Conservation (phyloP, 2,113 vertebrate genomes). For the Lynx canadensis region DNA sequence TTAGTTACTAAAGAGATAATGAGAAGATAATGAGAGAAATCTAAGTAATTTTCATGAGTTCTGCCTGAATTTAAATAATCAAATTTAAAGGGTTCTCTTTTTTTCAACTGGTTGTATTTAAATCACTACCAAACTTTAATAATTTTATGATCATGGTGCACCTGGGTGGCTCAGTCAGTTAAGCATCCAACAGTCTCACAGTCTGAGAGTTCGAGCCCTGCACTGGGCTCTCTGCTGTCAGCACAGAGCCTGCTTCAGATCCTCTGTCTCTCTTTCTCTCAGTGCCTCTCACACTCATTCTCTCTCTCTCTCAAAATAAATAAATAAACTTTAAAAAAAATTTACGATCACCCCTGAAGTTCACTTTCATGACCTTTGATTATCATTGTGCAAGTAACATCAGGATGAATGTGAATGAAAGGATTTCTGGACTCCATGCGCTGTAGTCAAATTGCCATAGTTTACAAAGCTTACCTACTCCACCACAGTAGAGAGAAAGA, state of each 20-base stretch:
- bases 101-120: background rate
- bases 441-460: background rate
- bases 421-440: background rate
- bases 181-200: too few relatives aligned
- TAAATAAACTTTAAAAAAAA: too few relatives aligned
- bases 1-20: background rate
- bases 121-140: slow-evolving; percentile 2
- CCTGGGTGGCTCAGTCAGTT: too few relatives aligned
- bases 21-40: background rate
- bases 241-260: too few relatives aligned
- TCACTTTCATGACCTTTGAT: background rate
- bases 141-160: background rate
- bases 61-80: background rate
- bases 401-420: background rate
- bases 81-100: slow-evolving; percentile 25
- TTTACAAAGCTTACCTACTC: background rate
- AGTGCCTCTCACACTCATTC: too few relatives aligned
- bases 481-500: background rate
- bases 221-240: too few relatives aligned
- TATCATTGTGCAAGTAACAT: background rate
- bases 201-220: too few relatives aligned
- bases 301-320: too few relatives aligned
- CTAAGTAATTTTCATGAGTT: background rate
- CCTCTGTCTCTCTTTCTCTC: too few relatives aligned
- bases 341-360: background rate